Evolutionary conservation across 2,113 vertebrate species (phyloP), one percentile per base, ranked within the genome.

Genomic region (Mobula hypostoma): DNA sequence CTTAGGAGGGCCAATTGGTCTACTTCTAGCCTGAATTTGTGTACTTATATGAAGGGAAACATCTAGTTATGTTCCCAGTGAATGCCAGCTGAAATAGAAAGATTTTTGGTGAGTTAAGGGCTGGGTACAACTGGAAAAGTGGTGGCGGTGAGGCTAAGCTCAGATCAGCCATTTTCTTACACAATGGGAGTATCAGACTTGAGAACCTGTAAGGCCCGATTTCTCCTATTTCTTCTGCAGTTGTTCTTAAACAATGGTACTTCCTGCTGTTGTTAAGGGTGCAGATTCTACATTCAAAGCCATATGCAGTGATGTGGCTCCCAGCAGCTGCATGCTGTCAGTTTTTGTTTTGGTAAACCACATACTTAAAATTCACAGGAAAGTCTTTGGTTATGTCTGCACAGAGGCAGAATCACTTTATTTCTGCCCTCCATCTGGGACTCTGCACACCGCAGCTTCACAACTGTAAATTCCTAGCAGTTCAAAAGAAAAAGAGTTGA

Each of bases 261-360:
- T 92, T 92, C 88, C 88, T 92, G 88, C 88, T 70, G 88, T 70
- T 72, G 66, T 70, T 40, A 9, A 92, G 17, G 17, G 19, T 92
- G 68, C 21, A 17, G 15, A 19, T 24, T 68, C 88, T 61, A 91
- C 63, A 0, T 70, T 91, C 36, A 72, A 1, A 70, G 88, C 63
- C 48, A 40, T 48, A 17, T 24, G 15, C 88, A 72, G 2, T 92
- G 88, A 24, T 92, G 66, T 92, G 88, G 88, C 68, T 17, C 32
- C 63, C 88, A 40, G 66, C 88, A 92, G 88, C 88, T 92, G 88
- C 88, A 70, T 14, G 9, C 29, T 24, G 66, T 17, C 88, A 58
- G n/a, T 68, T 66, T 90, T 32, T 92, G 36, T 70, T 92, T 40
- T 68, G 66, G 88, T 92, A 70, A 68, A 92, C 88, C 88, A 92